Evolutionary conservation across 1,140 invertebrate species (phyloP).

Genomic region (Pogonomyrmex californicus): DNA sequence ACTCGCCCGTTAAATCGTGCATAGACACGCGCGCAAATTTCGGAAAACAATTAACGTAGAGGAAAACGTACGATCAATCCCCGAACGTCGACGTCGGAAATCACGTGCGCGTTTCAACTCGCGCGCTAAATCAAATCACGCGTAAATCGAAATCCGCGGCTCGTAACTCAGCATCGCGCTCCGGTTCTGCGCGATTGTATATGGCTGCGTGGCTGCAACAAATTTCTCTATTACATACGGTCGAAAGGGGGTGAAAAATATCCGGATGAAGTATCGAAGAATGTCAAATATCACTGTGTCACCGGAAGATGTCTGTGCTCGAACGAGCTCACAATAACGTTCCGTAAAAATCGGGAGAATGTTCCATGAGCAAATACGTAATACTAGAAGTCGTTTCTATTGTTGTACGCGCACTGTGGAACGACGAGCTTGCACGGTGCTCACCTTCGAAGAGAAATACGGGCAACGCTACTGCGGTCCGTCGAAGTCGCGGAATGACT

Average conservation of each 20-base stretch:
- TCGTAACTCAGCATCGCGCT: constrained; percentile 46
- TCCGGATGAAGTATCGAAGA: constrained; percentile 33
- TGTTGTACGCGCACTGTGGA: not conserved
- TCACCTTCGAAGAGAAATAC: constrained; percentile 40
- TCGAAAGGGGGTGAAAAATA: constrained; percentile 35
- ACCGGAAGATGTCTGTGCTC: not conserved
- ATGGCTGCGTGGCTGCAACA: constrained; percentile 15
- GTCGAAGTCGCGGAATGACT: constrained; percentile 82
- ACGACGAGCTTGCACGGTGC: not conserved
- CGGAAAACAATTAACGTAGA: constrained; percentile 34
- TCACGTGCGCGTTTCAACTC: constrained; percentile 11
- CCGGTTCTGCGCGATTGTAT: constrained; percentile 18
- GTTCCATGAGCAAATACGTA: not conserved
- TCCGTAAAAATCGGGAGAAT: not conserved
- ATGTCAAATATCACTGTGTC: constrained; percentile 51
- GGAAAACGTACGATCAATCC: constrained; percentile 38
- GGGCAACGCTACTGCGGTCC: constrained; percentile 68
- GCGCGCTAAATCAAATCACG: constrained; percentile 52
- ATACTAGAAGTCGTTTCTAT: not conserved
- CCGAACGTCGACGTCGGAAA: constrained; percentile 33
- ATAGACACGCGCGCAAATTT: constrained; percentile 1
- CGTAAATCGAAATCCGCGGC: constrained; percentile 51
- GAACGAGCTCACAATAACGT: not conserved
- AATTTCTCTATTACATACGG: constrained; percentile 27
- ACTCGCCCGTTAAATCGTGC: constrained; percentile 4